phyloP scores from a whole-genome alignment of 2,888 invertebrate species.

The Coelogynopora nodosa region DNA sequence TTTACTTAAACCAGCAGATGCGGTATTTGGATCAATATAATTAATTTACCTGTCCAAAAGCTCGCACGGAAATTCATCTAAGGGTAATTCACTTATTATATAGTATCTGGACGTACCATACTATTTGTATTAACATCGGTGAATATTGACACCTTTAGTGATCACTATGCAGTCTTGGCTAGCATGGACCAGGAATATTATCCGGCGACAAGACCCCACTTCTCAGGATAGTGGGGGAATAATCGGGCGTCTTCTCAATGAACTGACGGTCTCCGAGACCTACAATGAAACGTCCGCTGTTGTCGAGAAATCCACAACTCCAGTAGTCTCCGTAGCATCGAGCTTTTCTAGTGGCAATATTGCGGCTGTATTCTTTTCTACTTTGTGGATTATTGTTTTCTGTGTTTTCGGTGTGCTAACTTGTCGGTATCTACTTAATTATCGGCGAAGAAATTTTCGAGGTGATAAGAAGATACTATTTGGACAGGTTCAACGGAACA shows the following conservation, averaged over 20 bases:
- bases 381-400: slow-evolving; percentile 3
- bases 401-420: neutral
- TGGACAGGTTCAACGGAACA: neutral
- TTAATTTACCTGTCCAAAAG: too few species aligned
- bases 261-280: neutral
- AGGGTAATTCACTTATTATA: too few species aligned
- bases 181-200: neutral
- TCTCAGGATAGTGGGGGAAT: neutral
- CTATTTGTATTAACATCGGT: too few species aligned
- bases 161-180: neutral
- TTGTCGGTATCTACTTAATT: neutral
- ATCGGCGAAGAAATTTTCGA: neutral
- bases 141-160: too few species aligned
- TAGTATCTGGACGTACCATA: too few species aligned
- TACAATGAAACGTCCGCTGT: neutral
- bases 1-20: too few species aligned
- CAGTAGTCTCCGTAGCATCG: neutral
- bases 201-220: neutral
- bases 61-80: too few species aligned
- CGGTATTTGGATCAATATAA: too few species aligned
- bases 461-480: neutral
- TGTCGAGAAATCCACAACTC: neutral
- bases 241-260: neutral
- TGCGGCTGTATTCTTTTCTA: neutral
- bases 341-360: neutral